Base-by-base conservation (phyloP, 2,113 vertebrate genomes). In the Prinia subflava region DNA sequence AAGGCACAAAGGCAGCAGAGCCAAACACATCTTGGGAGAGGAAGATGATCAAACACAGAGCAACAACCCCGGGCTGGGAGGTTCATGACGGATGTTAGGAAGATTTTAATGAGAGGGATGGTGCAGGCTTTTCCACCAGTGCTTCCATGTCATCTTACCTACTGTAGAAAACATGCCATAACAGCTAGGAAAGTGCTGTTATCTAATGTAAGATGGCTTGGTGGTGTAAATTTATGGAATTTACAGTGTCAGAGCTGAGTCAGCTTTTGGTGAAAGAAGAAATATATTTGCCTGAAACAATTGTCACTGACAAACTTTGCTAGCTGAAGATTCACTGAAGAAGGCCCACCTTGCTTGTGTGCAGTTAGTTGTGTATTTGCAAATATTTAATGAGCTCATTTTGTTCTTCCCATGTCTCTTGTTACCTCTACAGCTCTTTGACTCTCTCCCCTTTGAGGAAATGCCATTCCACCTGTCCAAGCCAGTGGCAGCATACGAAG, bases 401-500 rank as follows among this genome's bases (percentile, higher is more conserved):
- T 69, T 92, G 41, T 69, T 74, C 56, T 87, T 80, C 49, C 59
- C 13, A 10, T 12, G 3, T 67, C 49, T 76, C 37, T 67, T 55
- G 19, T 64, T 71, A 87, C 59, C 35, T 67, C n/a, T 69, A 30
- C 96, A 99, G 99, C 97, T 99, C 92, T 99, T 99, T 91, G 99
- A 99, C 76, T 93, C 98, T 35, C 96, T 99, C 52, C 97, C 98
- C 39, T 91, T 98, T 0, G 98, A 98, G 28, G 97, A 97, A 30
- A 98, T 98, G 3, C 96, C 97, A 1, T 98, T 98, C 96, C 98
- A 98, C 59, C 98, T 98, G 5, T 98, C 98, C 16, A 99, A 97
- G 91, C 99, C 98, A 0, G 98, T 98, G 2, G 99, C 98, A 2
- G 98, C 99, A 5, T 99, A 99, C 1, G 99, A 99, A 92, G 99